phyloP scores from a whole-genome alignment of 1,140 invertebrate genomes.

The Leptinotarsa texana region DNA sequence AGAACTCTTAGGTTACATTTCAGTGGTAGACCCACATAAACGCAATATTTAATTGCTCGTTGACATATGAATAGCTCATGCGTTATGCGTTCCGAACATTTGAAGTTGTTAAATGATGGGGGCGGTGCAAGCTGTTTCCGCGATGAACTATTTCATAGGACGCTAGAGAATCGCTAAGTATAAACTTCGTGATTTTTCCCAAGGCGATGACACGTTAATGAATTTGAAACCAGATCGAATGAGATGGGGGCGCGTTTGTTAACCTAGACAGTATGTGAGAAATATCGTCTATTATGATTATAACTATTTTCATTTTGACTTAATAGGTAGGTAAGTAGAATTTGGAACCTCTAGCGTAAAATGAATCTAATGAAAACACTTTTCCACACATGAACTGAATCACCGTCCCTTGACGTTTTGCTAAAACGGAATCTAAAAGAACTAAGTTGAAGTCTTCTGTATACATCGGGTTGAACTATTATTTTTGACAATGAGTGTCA shows the following conservation, averaged over 20 bases:
- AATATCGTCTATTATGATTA: no score
- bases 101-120: conserved; percentile 23
- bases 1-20: neutral
- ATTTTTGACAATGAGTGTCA: no score
- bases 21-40: conserved; percentile 16
- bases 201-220: conserved; percentile 16
- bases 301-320: no score
- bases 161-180: conserved; percentile 8
- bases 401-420: no score
- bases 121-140: conserved; percentile 19
- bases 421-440: no score
- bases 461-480: no score
- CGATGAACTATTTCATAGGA: conserved; percentile 4
- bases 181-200: conserved; percentile 16
- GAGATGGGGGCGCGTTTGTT: neutral
- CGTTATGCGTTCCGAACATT: conserved; percentile 7
- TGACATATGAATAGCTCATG: conserved; percentile 12
- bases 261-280: no score
- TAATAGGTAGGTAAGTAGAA: no score
- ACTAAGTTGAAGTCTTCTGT: no score
- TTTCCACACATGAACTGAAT: no score
- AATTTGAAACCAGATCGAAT: conserved; percentile 5
- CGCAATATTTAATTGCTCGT: conserved; percentile 13
- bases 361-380: no score
- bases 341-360: no score